Evolutionary conservation across 2,113 vertebrate species (phyloP), one percentile per base, ranked within the genome.

Genomic region (Baryphthengus martii): DNA sequence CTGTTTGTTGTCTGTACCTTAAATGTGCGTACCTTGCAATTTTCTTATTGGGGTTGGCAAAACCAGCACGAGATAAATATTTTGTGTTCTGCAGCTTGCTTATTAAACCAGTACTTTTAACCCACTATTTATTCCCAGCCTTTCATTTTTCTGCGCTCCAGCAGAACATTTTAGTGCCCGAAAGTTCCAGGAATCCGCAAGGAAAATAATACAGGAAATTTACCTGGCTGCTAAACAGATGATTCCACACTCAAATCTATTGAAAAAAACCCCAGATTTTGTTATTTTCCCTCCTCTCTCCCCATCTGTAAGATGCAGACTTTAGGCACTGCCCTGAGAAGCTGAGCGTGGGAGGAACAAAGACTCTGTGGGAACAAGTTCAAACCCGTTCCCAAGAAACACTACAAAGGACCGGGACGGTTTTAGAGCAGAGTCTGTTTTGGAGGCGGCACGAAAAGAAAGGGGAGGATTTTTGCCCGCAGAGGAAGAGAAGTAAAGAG

Each of bases 361-460:
- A 71, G 49, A 13, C 0, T 33, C 40, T 15, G 44, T 2, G 37
- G 44, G 56, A 83, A 49, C 94, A 3, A 23, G 92, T 18, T 35
- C 13, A 4, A 35, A 26, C 85, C 3, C 13, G 75, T 40, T 74
- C 53, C 18, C 11, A 10, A 50, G 66, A 95, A 79, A 23, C 23
- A 24, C 6, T 29, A 13, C 61, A 3, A 28, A 77, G 45, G 33
- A 16, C 45, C 9, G 45, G 70, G 42, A 90, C n/a, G 78, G 62
- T 24, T 85, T 75, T 2, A 11, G 37, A 45, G 55, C 44, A 35
- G 50, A 4, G 4, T 0, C 44, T 61, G 12, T 2, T 25, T 50
- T 7, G 65, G 55, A 76, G 59, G 24, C 0, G 4, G 24, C 18
- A 11, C 0, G 0, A 12, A 23, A 31, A 56, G 31, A 9, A 61